phyloP scores from a whole-genome alignment of 2,113 vertebrate genomes.

The Junco hyemalis region DNA sequence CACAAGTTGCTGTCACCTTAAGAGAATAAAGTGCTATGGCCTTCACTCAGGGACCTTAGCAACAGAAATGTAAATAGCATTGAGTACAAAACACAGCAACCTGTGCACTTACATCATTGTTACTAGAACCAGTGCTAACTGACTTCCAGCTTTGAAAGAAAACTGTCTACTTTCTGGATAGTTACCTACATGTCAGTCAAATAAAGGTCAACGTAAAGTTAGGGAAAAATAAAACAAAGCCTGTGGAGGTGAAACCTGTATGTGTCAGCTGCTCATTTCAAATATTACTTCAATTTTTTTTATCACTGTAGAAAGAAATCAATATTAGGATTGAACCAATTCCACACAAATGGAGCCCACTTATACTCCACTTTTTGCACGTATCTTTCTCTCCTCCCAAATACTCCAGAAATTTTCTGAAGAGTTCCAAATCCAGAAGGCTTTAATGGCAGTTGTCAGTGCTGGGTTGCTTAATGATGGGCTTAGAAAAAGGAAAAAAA shows the following conservation, averaged over 20 bases:
- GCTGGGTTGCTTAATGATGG: conserved; percentile 18
- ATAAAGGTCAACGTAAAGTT: background rate
- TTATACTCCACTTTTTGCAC: background rate
- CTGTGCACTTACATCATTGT: background rate
- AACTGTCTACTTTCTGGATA: background rate
- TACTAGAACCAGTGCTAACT: background rate
- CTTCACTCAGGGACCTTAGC: background rate
- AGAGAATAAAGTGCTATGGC: background rate
- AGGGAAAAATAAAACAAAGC: background rate
- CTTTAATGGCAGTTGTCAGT: background rate
- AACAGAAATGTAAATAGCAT: background rate
- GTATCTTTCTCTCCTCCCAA: background rate
- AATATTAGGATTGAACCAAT: background rate
- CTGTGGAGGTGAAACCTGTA: background rate
- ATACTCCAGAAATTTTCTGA: background rate
- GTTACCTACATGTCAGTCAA: background rate
- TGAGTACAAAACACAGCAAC: background rate
- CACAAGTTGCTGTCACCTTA: background rate
- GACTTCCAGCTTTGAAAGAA: background rate
- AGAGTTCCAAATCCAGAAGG: background rate
- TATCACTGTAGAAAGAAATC: background rate
- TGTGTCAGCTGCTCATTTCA: background rate
- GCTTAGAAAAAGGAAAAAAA: background rate
- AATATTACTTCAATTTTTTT: background rate
- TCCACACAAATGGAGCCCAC: background rate